Conservation (phyloP, 2,797 vertebrate genomes). For the Austrolebias charrua region DNA sequence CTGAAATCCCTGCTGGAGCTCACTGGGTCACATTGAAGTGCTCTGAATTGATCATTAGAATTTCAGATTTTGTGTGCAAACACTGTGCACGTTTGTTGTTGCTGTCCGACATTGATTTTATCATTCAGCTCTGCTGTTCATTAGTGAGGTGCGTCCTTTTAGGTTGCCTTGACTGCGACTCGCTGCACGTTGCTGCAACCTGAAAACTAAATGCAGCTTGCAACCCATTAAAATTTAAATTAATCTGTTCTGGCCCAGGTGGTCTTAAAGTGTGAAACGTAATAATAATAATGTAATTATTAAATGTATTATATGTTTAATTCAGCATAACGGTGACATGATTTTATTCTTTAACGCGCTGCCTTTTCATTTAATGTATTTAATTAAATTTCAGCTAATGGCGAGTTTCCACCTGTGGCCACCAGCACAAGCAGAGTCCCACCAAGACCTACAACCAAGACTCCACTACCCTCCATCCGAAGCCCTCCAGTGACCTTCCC, state of each 20-base stretch:
- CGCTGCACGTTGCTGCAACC: not conserved
- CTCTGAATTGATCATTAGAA: not conserved
- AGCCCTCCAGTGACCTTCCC: constrained; percentile 30
- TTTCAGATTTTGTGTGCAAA: constrained; percentile 1
- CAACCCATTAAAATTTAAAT: not conserved
- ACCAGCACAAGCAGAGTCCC: constrained; percentile 49
- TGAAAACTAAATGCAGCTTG: not conserved
- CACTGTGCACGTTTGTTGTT: not conserved
- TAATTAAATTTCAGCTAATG: constrained; percentile 76
- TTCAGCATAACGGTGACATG: too few species aligned
- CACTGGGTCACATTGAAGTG: not conserved
- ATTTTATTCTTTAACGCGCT: not conserved
- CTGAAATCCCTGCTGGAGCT: not conserved
- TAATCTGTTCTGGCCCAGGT: too few species aligned
- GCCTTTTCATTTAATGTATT: constrained; percentile 24
- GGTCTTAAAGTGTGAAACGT: too few species aligned
- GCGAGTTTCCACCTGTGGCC: constrained; percentile 78
- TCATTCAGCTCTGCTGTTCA: not conserved
- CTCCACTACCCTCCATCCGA: constrained; percentile 46
- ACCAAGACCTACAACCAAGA: constrained; percentile 42
- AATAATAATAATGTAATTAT: too few species aligned
- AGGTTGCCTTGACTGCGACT: not conserved
- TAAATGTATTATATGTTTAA: too few species aligned
- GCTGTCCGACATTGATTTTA: not conserved
- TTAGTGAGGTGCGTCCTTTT: too few species aligned